Base-by-base conservation (phyloP, 2,797 vertebrate genomes). In the Lophotriccus pileatus region DNA sequence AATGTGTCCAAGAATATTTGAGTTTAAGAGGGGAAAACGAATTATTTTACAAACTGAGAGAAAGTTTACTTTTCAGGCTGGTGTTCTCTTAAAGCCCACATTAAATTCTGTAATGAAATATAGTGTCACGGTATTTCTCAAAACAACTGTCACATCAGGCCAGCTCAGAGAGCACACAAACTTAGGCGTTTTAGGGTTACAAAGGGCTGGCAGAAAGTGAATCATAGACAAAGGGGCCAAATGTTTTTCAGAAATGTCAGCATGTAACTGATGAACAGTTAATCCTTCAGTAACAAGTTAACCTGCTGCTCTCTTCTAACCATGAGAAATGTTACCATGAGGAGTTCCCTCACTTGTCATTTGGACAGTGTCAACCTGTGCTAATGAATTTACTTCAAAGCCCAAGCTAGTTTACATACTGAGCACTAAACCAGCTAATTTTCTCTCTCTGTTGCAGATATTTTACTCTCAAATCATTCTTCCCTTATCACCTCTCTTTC, bases 241-340 rank as follows among this genome's bases (percentile, higher is more conserved):
- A 93, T 82, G 69, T 92, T 97, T 97, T 94, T 85, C 68, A 95
- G 90, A 86, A 36, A 64, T 91, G 90, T 96, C 94, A 96, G 84
- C 81, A 87, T 5, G 2, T 93, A 96, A 93, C 70, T 89, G 87
- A 95, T 78, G 90, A 93, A 87, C 89, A 93, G 85, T 93, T 96
- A 97, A 97, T 97, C 93, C 94, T 90, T 96, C 96, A 96, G 88
- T 80, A 95, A 95, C 14, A 37, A 55, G 94, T 96, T 97, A 97
- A 96, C 95, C 94, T 93, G 89, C 68, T 95, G 89, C 78, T 89
- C 93, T 92, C n/a, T 49, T 95, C 53, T 68, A 95, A 53, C 67
- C 89, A 93, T 96, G 94, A 97, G 96, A 97, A 97, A 96, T 86
- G 63, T 89, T 94, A 58, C 89, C 82, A 49, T 58, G 68, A 87